These are phyloP conservation scores for Artemia sp. DNA, from an alignment of 2,888 invertebrate genomes.

Conservation along the genomic window DNA sequence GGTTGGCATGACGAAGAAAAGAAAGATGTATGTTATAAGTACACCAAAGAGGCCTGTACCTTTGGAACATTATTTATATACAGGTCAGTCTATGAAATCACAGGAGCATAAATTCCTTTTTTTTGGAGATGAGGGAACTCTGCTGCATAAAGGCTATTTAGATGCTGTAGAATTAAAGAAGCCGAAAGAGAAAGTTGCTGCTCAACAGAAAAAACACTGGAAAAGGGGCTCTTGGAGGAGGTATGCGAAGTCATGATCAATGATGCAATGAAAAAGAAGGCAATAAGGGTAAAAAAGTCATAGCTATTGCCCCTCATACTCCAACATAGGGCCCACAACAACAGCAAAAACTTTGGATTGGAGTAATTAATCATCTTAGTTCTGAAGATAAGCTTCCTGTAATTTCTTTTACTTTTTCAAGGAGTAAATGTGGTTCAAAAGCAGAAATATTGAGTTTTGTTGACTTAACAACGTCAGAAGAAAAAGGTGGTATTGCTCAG, in stretches of 20 bases:
- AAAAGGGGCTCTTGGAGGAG: neutral
- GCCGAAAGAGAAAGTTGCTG: neutral
- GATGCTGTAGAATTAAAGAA: neutral
- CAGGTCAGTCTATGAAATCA: too few relatives aligned
- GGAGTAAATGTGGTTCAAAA: conserved; percentile 57
- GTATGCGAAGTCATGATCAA: neutral
- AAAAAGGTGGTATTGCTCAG: conserved; percentile 62
- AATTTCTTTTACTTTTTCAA: conserved; percentile 73
- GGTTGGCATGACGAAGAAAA: conserved; percentile 69
- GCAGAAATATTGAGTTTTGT: conserved; percentile 42
- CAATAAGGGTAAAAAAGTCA: neutral
- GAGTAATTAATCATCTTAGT: conserved; percentile 58
- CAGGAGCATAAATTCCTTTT: too few relatives aligned
- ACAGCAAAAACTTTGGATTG: conserved; percentile 62
- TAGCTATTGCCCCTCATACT: neutral
- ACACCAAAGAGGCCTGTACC: conserved; percentile 88
- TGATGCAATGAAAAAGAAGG: neutral
- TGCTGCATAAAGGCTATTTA: conserved; percentile 24
- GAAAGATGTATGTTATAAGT: conserved; percentile 76
- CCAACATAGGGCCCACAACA: conserved; percentile 36
- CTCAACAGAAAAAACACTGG: neutral
- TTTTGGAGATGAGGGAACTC: too few relatives aligned
- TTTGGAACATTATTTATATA: conserved; percentile 54
- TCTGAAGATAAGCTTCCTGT: conserved; percentile 45
- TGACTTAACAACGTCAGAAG: conserved; percentile 63